Conservation (phyloP, 2,888 invertebrate genomes). For the Drosophila ustulata region DNA sequence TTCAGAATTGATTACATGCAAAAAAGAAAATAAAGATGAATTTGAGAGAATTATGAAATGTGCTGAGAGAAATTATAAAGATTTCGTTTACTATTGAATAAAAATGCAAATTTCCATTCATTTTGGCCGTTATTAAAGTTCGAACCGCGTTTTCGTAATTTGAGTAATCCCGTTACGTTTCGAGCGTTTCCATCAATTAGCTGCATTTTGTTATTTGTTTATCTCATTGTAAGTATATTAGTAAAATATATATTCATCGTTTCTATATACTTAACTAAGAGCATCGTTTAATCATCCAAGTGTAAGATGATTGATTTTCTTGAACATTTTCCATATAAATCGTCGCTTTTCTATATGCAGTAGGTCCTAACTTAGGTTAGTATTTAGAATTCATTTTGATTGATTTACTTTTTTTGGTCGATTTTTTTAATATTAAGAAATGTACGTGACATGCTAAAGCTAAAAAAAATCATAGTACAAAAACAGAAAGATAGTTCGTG, state of each 20-base stretch:
- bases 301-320: conserved; percentile 21
- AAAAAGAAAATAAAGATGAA: conserved; percentile 17
- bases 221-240: conserved; percentile 39
- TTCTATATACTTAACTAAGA: conserved; percentile 60
- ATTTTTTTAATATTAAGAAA: conserved; percentile 53
- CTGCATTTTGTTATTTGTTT: conserved; percentile 47
- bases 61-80: conserved; percentile 35
- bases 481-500: conserved; percentile 48
- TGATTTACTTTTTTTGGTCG: conserved; percentile 58
- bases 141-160: conserved; percentile 44
- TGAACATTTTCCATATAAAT: conserved; percentile 34
- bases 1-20: conserved; percentile 30
- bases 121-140: conserved; percentile 32
- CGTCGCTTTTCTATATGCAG: conserved; percentile 30
- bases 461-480: conserved; percentile 52
- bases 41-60: conserved; percentile 43
- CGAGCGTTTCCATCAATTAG: conserved; percentile 33
- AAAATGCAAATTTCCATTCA: conserved; percentile 66
- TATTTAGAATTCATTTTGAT: conserved; percentile 43
- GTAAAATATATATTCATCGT: conserved; percentile 53
- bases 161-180: conserved; percentile 23
- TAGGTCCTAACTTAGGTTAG: conserved; percentile 57
- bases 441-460: conserved; percentile 50
- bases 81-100: conserved; percentile 60
- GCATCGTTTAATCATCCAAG: conserved; percentile 54